Conservation (phyloP, 2,113 vertebrate species). For the Carollia perspicillata region DNA sequence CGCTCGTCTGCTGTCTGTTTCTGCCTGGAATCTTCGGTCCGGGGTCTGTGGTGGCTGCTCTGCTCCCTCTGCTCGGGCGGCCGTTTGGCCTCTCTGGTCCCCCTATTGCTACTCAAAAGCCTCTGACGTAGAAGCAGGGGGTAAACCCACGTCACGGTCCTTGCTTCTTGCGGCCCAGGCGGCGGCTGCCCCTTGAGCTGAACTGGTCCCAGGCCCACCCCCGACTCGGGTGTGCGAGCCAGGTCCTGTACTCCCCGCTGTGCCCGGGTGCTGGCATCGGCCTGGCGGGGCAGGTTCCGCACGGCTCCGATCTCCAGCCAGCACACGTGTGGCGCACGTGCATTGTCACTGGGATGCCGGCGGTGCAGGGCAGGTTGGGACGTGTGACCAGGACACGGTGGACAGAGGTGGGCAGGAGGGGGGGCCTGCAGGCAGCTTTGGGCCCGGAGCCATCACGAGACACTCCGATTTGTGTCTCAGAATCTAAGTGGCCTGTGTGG, state of each 20-base stretch:
- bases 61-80: fast-evolving
- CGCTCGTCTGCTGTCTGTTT: background rate
- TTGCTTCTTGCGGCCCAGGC: fast-evolving
- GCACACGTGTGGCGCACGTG: fast-evolving
- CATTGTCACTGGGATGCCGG: fast-evolving
- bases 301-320: fast-evolving
- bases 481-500: background rate
- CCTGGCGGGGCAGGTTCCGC: background rate
- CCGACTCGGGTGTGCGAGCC: background rate
- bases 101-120: fast-evolving
- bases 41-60: background rate
- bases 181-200: background rate
- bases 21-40: fast-evolving
- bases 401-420: background rate
- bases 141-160: fast-evolving
- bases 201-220: background rate
- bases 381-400: background rate
- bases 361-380: no score
- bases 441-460: background rate
- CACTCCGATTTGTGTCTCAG: background rate
- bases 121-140: background rate
- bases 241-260: background rate
- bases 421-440: background rate
- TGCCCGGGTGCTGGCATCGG: background rate
- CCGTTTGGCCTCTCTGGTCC: background rate